A percentile compares a stretch with the other conserved stretches of the same genome.
phyloP scores from a whole-genome alignment of 2,888 invertebrate genomes.

The Temnothorax rugatulus region DNA sequence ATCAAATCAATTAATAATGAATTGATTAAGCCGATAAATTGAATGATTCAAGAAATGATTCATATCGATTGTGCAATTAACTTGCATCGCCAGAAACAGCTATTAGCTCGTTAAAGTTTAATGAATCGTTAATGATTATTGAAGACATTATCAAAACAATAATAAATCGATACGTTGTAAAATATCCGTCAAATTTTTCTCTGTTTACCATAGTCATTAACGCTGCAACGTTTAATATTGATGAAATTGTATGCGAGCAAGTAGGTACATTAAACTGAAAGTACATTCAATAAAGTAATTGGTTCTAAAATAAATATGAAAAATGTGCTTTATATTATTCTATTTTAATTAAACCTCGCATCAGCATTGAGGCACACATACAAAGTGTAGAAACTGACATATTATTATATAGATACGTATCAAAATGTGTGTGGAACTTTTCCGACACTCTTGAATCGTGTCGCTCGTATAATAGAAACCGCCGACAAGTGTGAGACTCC shows the following conservation, averaged over 20 bases:
- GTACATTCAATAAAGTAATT: background rate
- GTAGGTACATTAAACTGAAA: background rate
- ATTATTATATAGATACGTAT: background rate
- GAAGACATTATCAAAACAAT: constrained; percentile 17
- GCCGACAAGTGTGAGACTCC: background rate
- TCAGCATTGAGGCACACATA: background rate
- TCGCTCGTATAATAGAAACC: constrained; percentile 27
- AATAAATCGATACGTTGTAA: constrained; percentile 16
- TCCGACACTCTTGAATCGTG: constrained; percentile 1
- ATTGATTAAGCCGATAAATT: constrained; percentile 28
- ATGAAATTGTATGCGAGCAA: background rate
- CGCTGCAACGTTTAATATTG: background rate
- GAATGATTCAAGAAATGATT: constrained; percentile 19
- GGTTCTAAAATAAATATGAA: background rate
- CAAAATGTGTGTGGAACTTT: background rate
- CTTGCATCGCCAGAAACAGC: background rate
- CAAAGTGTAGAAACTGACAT: background rate
- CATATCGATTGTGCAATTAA: constrained; percentile 9
- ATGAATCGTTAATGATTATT: constrained; percentile 20
- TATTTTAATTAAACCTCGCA: background rate
- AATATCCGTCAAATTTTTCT: background rate
- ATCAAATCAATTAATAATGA: constrained; percentile 26
- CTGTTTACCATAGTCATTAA: background rate
- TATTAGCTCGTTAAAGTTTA: constrained; percentile 12
- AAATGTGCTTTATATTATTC: background rate